Percentiles rank a stretch among this genome's conserved stretches.
These are phyloP conservation scores for Cephalopachus bancanus DNA, from an alignment of 2,797 vertebrate genomes.

Conservation along the genomic window DNA sequence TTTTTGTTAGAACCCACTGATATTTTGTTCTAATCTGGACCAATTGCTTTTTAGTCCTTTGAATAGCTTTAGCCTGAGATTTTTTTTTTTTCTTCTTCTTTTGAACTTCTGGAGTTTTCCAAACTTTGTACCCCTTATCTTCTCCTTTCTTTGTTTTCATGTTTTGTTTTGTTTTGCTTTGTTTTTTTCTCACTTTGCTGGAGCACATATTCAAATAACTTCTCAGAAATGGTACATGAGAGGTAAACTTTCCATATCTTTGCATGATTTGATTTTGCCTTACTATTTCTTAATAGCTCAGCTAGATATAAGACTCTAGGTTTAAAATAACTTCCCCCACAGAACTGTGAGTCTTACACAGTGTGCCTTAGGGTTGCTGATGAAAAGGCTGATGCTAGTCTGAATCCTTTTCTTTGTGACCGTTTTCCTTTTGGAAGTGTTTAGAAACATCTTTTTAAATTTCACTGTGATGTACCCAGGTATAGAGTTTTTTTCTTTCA, in stretches of 20 bases:
- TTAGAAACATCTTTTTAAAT: not conserved
- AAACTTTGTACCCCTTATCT: not conserved
- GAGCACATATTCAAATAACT: not conserved
- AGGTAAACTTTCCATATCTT: not conserved
- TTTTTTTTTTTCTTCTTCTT: not conserved
- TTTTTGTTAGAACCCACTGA: not conserved
- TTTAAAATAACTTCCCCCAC: not conserved
- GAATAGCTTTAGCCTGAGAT: not conserved
- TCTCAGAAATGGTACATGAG: not conserved
- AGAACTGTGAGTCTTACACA: not conserved
- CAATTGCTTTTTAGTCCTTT: slow-evolving; percentile 7
- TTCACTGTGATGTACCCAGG: not conserved
- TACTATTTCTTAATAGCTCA: not conserved
- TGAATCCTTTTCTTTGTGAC: not conserved
- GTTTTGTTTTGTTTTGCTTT: too few species aligned
- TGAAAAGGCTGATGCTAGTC: not conserved
- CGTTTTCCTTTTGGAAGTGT: not conserved
- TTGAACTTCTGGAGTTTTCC: not conserved
- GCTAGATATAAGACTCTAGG: not conserved
- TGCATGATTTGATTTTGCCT: not conserved
- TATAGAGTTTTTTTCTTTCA: not conserved
- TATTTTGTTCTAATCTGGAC: not conserved
- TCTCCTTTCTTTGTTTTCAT: not conserved
- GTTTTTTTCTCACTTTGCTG: not conserved
- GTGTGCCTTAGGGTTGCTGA: not conserved